These are phyloP conservation scores for Macroramphosus scolopax DNA, from an alignment of 2,797 vertebrate species.

Conservation along the genomic window DNA sequence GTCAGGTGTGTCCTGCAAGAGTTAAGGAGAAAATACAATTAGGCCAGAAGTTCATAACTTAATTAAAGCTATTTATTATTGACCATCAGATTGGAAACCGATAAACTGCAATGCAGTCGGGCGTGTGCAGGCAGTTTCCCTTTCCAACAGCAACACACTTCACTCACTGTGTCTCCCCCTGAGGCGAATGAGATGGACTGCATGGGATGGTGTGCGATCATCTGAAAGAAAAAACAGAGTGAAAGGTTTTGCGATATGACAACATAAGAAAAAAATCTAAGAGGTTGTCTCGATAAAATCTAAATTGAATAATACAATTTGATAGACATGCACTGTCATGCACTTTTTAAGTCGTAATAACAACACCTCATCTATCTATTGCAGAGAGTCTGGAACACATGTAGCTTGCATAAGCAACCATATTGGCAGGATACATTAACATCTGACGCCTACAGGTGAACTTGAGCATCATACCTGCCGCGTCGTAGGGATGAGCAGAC, in stretches of 20 bases:
- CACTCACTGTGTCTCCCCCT: conserved; percentile 98
- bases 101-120: conserved; percentile 18
- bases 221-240: conserved; percentile 75
- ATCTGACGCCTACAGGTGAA: background rate
- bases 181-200: conserved; percentile 99
- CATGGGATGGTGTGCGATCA: conserved; percentile 99
- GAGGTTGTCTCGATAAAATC: no score
- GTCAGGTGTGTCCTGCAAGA: conserved; percentile 91
- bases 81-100: conserved; percentile 38
- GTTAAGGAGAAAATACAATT: conserved; percentile 47
- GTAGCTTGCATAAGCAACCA: no score
- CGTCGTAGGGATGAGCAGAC: conserved; percentile 89
- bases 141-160: no score
- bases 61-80: conserved; percentile 36
- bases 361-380: no score
- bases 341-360: no score
- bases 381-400: no score
- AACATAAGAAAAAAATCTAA: no score
- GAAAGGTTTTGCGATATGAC: no score
- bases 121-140: conserved; percentile 16
- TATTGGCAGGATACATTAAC: no score
- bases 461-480: conserved; percentile 80
- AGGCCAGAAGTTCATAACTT: conserved; percentile 31
- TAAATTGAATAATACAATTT: no score
- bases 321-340: no score